Evolutionary conservation across 2,888 invertebrate species (phyloP).

Genomic region (Drosophila pegasa): DNA sequence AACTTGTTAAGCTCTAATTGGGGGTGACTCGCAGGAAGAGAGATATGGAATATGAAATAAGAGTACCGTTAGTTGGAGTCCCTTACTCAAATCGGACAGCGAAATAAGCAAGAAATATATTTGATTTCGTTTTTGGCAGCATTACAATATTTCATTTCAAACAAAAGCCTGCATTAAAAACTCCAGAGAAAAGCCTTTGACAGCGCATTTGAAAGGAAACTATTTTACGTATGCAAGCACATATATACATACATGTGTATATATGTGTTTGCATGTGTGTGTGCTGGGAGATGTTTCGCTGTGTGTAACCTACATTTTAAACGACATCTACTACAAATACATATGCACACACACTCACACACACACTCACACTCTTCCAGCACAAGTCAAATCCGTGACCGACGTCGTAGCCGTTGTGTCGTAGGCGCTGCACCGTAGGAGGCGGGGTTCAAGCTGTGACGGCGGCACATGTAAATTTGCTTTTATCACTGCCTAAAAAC

Average conservation of each 20-base stretch:
- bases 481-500: conserved; percentile 72
- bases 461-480: conserved; percentile 67
- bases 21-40: not conserved
- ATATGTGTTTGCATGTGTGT: conserved; percentile 22
- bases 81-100: not conserved
- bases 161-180: conserved; percentile 10
- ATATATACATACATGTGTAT: conserved; percentile 16
- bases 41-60: not conserved
- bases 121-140: not conserved
- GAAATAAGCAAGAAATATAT: not conserved
- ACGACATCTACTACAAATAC: conserved; percentile 59
- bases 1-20: conserved; percentile 9
- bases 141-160: conserved; percentile 3
- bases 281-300: conserved; percentile 38
- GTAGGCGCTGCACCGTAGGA: conserved; percentile 29
- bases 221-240: conserved; percentile 43
- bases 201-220: conserved; percentile 42
- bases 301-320: conserved; percentile 80
- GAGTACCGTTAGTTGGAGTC: not conserved
- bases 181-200: conserved; percentile 25
- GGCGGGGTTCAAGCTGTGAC: conserved; percentile 19
- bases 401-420: conserved; percentile 47
- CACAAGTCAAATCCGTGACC: conserved; percentile 72
- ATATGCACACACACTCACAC: conserved; percentile 7
- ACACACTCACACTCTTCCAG: conserved; percentile 8